phyloP scores from a whole-genome alignment of 2,888 invertebrate genomes.

The Phragmatobia fuliginosa region DNA sequence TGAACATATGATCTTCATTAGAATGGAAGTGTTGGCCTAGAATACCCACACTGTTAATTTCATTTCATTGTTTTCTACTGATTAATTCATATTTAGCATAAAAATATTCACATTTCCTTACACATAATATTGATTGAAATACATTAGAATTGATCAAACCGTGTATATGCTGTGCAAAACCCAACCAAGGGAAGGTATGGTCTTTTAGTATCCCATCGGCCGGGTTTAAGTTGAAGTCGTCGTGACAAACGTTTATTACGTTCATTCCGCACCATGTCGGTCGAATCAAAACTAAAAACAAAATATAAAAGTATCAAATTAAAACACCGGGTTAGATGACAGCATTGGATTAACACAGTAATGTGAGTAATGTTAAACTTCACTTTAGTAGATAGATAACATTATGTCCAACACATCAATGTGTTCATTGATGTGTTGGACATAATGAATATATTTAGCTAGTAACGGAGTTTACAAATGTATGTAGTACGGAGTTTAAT shows the following conservation, averaged over 20 bases:
- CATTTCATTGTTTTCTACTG: too few species aligned
- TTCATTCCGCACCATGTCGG: slow-evolving; percentile 45
- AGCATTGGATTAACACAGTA: background rate
- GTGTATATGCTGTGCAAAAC: slow-evolving; percentile 73
- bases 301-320: slow-evolving; percentile 5
- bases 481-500: too few species aligned
- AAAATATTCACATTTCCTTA: background rate
- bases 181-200: slow-evolving; percentile 75
- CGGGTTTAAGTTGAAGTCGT: slow-evolving; percentile 71
- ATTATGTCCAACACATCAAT: background rate
- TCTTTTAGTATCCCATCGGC: slow-evolving; percentile 71
- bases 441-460: too few species aligned
- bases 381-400: background rate
- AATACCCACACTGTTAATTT: too few species aligned
- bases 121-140: background rate
- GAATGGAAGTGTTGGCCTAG: too few species aligned
- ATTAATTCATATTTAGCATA: too few species aligned
- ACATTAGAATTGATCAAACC: slow-evolving; percentile 53
- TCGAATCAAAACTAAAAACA: slow-evolving; percentile 49
- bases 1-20: too few species aligned
- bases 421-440: background rate
- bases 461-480: too few species aligned
- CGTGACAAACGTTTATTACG: slow-evolving; percentile 73
- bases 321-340: too few species aligned
- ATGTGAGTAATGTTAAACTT: background rate